Percentiles rank a stretch among this genome's conserved stretches.
Evolutionary conservation across 2,888 invertebrate species (phyloP).

Genomic region (Philhelius pedissequus): DNA sequence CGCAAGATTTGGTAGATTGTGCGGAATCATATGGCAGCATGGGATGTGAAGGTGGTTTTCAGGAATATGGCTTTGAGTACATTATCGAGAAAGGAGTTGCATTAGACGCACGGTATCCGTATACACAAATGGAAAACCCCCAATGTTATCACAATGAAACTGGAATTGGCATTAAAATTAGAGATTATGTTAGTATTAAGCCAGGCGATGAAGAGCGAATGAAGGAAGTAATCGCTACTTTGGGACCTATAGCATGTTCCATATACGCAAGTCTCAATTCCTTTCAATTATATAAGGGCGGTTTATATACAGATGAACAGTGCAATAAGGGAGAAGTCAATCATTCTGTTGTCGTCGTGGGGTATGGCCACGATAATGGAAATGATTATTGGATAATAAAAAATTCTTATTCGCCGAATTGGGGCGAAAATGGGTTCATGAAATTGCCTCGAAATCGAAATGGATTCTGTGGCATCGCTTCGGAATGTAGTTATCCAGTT

Average conservation of each 20-base stretch:
- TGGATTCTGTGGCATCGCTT: conserved; percentile 77
- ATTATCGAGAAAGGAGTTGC: conserved; percentile 76
- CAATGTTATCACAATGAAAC: conserved; percentile 75
- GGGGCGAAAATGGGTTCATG: conserved; percentile 78
- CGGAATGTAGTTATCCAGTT: conserved; percentile 77
- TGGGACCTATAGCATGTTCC: conserved; percentile 76
- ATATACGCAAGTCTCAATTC: conserved; percentile 74
- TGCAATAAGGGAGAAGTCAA: conserved; percentile 76
- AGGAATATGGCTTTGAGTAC: conserved; percentile 77
- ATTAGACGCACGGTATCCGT: conserved; percentile 75
- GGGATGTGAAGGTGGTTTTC: conserved; percentile 78
- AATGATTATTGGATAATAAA: conserved; percentile 77
- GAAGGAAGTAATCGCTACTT: conserved; percentile 76
- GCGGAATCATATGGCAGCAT: conserved; percentile 75
- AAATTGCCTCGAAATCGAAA: conserved; percentile 74
- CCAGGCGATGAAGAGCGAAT: conserved; percentile 77
- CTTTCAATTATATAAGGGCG: conserved; percentile 75
- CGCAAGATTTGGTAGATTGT: conserved; percentile 78
- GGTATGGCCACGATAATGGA: conserved; percentile 76
- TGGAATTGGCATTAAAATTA: conserved; percentile 71
- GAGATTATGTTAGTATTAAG: conserved; percentile 76
- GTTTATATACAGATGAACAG: conserved; percentile 75
- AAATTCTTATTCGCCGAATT: conserved; percentile 77
- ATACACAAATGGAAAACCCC: conserved; percentile 73
- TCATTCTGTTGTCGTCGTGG: conserved; percentile 76